Conservation (phyloP, 2,888 invertebrate species). For the Plebejus argus region DNA sequence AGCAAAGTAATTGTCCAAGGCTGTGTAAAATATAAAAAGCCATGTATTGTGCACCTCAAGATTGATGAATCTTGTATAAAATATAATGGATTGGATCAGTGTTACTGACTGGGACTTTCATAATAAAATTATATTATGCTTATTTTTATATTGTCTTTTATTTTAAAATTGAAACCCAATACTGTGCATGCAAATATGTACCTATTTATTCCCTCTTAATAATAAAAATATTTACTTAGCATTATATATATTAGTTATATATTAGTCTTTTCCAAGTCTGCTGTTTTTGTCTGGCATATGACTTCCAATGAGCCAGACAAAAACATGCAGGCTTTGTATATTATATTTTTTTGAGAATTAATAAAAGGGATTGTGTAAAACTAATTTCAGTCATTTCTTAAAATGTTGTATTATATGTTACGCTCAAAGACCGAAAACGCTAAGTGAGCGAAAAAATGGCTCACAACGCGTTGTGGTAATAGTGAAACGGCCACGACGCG, state of each 20-base stretch:
- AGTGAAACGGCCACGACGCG: no score
- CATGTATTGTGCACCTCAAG: slow-evolving; percentile 63
- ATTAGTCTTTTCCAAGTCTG: not conserved
- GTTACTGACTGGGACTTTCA: slow-evolving; percentile 79
- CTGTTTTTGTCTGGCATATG: no score
- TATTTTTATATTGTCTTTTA: slow-evolving; percentile 75
- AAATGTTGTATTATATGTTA: no score
- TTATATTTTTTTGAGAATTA: no score
- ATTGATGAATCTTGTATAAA: slow-evolving; percentile 67
- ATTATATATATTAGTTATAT: no score
- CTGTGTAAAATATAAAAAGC: slow-evolving; percentile 77
- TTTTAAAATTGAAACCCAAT: slow-evolving; percentile 47
- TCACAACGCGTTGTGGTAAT: no score
- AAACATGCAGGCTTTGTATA: no score
- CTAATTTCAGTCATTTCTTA: no score
- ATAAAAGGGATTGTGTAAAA: no score
- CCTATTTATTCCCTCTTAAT: not conserved
- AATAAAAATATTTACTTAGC: not conserved
- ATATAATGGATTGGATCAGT: slow-evolving; percentile 77
- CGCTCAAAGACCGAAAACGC: no score
- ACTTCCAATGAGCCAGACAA: no score
- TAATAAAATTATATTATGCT: slow-evolving; percentile 81
- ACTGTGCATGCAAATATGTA: not conserved
- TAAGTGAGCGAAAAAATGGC: no score
- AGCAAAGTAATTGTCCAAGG: slow-evolving; percentile 77